Conservation (phyloP, 2,797 vertebrate genomes). For the Heliangelus exortis region DNA sequence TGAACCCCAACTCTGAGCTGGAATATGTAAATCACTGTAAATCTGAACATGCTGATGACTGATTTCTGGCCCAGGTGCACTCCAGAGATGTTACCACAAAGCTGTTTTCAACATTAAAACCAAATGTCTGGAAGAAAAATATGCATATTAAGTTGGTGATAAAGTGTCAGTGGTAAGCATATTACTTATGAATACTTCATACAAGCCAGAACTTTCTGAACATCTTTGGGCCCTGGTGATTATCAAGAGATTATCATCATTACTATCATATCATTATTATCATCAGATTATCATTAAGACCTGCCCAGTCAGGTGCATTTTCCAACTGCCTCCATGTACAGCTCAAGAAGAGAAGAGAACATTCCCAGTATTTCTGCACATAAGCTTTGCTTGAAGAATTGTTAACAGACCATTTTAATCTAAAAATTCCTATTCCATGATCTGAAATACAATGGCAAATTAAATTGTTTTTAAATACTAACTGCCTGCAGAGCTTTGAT, state of each 20-base stretch:
- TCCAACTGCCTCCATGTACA: neutral
- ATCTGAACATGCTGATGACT: neutral
- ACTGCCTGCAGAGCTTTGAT: neutral
- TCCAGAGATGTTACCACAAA: neutral
- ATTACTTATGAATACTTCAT: neutral
- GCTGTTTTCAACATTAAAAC: neutral
- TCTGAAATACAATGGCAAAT: neutral
- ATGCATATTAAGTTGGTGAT: neutral
- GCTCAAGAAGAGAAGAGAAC: neutral
- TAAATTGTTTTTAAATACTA: neutral
- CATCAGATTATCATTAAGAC: neutral
- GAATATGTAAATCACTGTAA: neutral
- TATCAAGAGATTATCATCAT: neutral
- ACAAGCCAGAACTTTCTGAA: neutral
- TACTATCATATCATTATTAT: too few relatives aligned
- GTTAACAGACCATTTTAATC: neutral
- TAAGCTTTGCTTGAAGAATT: neutral
- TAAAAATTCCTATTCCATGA: neutral
- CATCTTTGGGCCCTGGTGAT: neutral
- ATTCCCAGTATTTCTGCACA: neutral
- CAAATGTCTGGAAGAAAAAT: neutral
- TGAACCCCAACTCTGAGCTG: neutral
- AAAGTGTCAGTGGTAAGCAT: neutral
- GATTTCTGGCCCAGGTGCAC: conserved; percentile 22
- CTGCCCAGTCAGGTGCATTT: neutral